A percentile compares a stretch with the other conserved stretches of the same genome.
These are phyloP conservation scores for Leptinotarsa defecta DNA, from an alignment of 1,140 invertebrate species.

Conservation along the genomic window DNA sequence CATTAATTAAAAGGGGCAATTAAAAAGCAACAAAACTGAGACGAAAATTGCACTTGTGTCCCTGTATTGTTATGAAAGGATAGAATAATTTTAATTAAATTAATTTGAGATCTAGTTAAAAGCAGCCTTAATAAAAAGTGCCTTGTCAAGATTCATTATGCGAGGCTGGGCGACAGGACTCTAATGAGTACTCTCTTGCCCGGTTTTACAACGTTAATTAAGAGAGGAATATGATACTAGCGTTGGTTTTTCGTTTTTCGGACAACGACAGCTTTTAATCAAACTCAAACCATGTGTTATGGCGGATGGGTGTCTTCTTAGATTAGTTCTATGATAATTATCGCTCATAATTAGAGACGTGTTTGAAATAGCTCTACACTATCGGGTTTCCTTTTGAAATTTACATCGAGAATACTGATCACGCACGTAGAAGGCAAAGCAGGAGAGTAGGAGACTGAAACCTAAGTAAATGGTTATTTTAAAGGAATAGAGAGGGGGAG, in stretches of 20 bases:
- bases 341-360: neutral
- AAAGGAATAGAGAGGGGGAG: too few species aligned
- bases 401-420: too few species aligned
- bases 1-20: slow-evolving; percentile 33
- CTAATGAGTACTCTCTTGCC: slow-evolving; percentile 55
- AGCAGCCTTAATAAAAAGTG: slow-evolving; percentile 53
- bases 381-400: neutral
- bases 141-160: slow-evolving; percentile 55
- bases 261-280: slow-evolving; percentile 47
- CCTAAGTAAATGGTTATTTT: too few species aligned
- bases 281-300: slow-evolving; percentile 30
- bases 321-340: neutral
- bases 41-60: slow-evolving; percentile 28
- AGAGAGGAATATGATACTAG: slow-evolving; percentile 53
- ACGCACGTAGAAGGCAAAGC: too few species aligned
- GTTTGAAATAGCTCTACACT: neutral
- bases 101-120: slow-evolving; percentile 55
- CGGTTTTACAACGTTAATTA: slow-evolving; percentile 54
- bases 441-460: too few species aligned
- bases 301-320: slow-evolving; percentile 10
- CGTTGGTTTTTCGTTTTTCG: slow-evolving; percentile 42
- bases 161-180: slow-evolving; percentile 52
- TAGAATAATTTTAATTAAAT: slow-evolving; percentile 53
- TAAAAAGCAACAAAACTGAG: slow-evolving; percentile 33
- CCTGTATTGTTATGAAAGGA: slow-evolving; percentile 31